Conservation (phyloP, 1,140 invertebrate species). For the Mylabris phalerata region DNA sequence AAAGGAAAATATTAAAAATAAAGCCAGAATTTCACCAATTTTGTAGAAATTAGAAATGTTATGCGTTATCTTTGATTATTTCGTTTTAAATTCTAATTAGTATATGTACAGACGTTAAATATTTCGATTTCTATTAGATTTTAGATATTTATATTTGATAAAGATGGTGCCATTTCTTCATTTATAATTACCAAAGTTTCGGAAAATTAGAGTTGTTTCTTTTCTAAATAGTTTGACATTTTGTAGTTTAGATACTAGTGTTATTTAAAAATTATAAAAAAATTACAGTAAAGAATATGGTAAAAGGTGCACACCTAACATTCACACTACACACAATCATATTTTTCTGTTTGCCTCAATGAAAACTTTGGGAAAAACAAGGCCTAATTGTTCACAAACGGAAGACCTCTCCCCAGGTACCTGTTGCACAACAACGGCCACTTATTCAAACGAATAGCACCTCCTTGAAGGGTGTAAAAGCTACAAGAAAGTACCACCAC, state of each 20-base stretch:
- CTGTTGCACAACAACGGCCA: neutral
- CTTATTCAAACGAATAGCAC: neutral
- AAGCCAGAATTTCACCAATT: neutral
- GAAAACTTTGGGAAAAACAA: conserved; percentile 29
- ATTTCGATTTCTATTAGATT: too few relatives aligned
- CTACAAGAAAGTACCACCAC: too few relatives aligned
- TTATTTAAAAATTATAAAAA: conserved; percentile 6
- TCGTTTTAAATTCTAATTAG: too few relatives aligned
- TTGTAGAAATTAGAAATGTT: conserved; percentile 10
- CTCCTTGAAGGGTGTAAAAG: too few relatives aligned
- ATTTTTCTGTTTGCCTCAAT: too few relatives aligned
- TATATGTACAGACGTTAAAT: too few relatives aligned
- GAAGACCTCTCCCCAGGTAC: conserved; percentile 11
- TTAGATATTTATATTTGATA: neutral
- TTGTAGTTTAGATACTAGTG: conserved; percentile 4
- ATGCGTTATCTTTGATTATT: neutral
- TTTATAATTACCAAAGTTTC: conserved; percentile 23
- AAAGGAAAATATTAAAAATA: too few relatives aligned
- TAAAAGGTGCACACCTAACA: too few relatives aligned
- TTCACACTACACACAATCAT: conserved; percentile 34
- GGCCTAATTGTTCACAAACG: conserved; percentile 29
- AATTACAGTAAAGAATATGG: too few relatives aligned
- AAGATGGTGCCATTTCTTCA: conserved; percentile 22
- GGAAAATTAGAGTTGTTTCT: too few relatives aligned
- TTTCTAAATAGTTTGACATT: neutral